Evolutionary conservation across 1,140 invertebrate genomes (phyloP).

Genomic region (Trinorchestia longiramus): DNA sequence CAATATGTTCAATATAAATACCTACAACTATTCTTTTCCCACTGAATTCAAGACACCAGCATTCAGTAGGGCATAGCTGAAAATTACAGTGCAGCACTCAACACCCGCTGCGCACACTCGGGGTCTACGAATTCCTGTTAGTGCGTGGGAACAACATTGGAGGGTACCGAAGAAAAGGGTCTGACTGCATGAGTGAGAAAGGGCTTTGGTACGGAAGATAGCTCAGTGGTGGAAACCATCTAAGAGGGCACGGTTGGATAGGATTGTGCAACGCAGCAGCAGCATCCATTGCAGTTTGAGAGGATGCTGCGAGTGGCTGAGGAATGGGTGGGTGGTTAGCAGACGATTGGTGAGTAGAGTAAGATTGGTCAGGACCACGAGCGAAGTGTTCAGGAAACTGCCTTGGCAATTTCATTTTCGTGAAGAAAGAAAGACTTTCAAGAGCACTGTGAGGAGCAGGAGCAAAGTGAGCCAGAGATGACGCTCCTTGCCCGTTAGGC

Average conservation of each 20-base stretch:
- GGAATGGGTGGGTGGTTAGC: neutral
- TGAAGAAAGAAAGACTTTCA: conserved; percentile 23
- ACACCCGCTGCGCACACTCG: neutral
- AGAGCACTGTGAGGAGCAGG: neutral
- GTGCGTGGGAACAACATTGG: conserved; percentile 22
- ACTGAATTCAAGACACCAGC: neutral
- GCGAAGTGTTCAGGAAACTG: conserved; percentile 40
- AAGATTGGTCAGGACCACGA: neutral
- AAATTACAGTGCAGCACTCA: neutral
- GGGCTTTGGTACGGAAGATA: neutral
- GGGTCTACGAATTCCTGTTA: neutral
- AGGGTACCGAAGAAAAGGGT: neutral
- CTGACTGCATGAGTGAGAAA: neutral
- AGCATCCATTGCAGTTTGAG: conserved; percentile 14
- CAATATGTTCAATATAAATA: neutral
- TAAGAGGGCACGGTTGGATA: conserved; percentile 12
- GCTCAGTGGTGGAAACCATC: neutral
- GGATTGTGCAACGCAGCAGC: neutral
- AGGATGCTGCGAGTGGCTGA: neutral
- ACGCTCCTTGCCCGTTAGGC: neutral
- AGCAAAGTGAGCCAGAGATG: neutral
- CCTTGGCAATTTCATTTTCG: neutral
- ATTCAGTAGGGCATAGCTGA: neutral
- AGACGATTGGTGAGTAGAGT: neutral
- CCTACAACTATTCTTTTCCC: neutral